Evolutionary conservation across 2,888 invertebrate species (phyloP), one percentile per base, ranked within the genome.

Genomic region (Coenonympha arcania): DNA sequence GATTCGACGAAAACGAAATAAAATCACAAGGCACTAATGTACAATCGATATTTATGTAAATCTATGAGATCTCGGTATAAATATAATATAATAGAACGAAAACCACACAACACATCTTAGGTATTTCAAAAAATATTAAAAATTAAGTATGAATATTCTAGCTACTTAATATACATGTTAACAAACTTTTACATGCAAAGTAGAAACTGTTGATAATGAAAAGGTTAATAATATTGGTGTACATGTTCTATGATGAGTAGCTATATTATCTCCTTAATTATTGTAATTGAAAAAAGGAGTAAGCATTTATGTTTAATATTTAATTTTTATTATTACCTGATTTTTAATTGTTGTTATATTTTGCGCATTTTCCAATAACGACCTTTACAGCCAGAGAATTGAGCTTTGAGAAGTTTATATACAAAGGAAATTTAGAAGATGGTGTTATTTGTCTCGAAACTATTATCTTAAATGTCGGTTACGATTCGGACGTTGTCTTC

Each of bases 371-470:
- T 11, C 5, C 13, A 30, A 42, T 31, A 19, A 42, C 19, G 19
- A 8, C 4, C 20, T 11, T 62, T 65, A 44, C 73, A 81, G 82
- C 73, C 39, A 73, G 72, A 62, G 52, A 63, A 62, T 62, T 82
- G 56, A 56, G 56, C 55, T 84, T 83, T 63, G 69, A 69, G 61
- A 63, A 65, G 48, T 52, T 65, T 37, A 62, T 57, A 39, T 77
- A 83, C 54, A 73, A 57, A 53, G 79, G 79, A 56, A 63, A 59
- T 33, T 56, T 81, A 19, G 62, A 71, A 56, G 62, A 70, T 56
- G 62, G 63, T 28, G 41, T 40, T 28, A 44, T 81, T 37, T 52
- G 36, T n/a, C 56, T 76, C 19, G 61, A 62, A 45, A 55, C 62
- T 6, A 75, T 82, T 54, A 37, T 57, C 11, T 56, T 81, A 43